Conservation (phyloP, 2,888 invertebrate genomes). For the Druceiella hillmani region DNA sequence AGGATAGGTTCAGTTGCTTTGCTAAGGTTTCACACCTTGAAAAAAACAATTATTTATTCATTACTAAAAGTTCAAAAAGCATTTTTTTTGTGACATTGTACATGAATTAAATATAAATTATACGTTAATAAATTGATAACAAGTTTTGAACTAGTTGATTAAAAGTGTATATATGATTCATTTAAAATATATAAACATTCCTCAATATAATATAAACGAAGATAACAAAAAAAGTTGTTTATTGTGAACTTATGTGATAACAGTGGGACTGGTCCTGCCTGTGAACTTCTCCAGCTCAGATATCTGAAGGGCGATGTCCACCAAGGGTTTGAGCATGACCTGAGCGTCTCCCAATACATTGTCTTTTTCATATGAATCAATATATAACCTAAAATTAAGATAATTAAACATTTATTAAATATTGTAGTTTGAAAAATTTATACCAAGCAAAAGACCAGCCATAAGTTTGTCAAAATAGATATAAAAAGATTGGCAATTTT, state of each 20-base stretch:
- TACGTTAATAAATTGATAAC: no score
- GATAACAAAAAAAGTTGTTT: no score
- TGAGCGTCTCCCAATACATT: slow-evolving; percentile 62
- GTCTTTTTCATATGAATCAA: slow-evolving; percentile 86
- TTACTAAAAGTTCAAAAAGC: no score
- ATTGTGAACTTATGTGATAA: slow-evolving; percentile 74
- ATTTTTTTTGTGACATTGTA: no score
- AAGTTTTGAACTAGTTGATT: no score
- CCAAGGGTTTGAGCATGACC: slow-evolving; percentile 77
- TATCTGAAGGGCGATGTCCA: slow-evolving; percentile 80
- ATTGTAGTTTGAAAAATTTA: neutral
- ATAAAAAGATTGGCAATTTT: neutral
- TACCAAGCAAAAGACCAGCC: neutral
- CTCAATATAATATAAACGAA: no score
- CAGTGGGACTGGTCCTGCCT: slow-evolving; percentile 87
- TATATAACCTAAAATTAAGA: slow-evolving; percentile 61
- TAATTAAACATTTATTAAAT: neutral
- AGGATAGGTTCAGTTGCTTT: no score
- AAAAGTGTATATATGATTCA: no score
- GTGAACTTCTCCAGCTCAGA: slow-evolving; percentile 80
- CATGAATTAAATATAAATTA: no score
- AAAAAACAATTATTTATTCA: no score
- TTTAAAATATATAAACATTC: no score
- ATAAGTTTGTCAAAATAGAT: neutral
- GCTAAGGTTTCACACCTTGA: no score